A percentile compares a stretch with the other conserved stretches of the same genome.
phyloP scores from a whole-genome alignment of 2,888 invertebrate species.

The Gerris lacustris region DNA sequence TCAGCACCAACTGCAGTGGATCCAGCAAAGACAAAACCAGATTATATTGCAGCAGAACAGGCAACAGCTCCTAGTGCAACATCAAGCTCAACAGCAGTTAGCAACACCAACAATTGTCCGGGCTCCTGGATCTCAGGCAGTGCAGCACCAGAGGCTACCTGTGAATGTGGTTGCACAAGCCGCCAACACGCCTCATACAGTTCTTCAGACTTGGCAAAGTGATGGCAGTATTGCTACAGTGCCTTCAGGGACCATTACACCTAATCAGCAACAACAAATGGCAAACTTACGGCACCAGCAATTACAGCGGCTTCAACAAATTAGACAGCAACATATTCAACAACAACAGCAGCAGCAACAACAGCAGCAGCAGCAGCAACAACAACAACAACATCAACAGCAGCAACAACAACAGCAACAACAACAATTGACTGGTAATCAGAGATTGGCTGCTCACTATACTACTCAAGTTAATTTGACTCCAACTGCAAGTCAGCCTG shows the following conservation, averaged over 20 bases:
- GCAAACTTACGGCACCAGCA: slow-evolving; percentile 25
- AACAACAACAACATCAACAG: slow-evolving; percentile 37
- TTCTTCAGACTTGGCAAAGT: slow-evolving; percentile 31
- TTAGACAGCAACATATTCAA: slow-evolving; percentile 33
- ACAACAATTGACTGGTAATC: slow-evolving; percentile 26
- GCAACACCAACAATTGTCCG: slow-evolving; percentile 17
- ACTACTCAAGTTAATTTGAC: slow-evolving; percentile 29
- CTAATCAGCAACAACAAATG: slow-evolving; percentile 30
- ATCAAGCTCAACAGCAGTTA: slow-evolving; percentile 24
- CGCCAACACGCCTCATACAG: slow-evolving; percentile 25
- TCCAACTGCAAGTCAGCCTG: slow-evolving; percentile 17
- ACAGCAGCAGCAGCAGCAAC: slow-evolving; percentile 43
- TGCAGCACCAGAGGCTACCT: slow-evolving; percentile 25
- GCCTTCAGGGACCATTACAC: slow-evolving; percentile 37
- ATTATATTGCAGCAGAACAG: slow-evolving; percentile 30
- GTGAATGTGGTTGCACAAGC: slow-evolving; percentile 25
- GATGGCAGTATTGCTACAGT: slow-evolving; percentile 18
- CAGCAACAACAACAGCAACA: slow-evolving; percentile 34
- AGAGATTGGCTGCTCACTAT: slow-evolving; percentile 35
- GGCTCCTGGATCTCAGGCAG: slow-evolving; percentile 20
- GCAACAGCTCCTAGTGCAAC: slow-evolving; percentile 41
- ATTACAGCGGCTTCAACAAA: slow-evolving; percentile 35
- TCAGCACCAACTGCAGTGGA: slow-evolving; percentile 44
- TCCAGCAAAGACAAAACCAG: slow-evolving; percentile 44
- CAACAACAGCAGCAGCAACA: slow-evolving; percentile 51